Evolutionary conservation across 2,888 invertebrate species (phyloP).

Genomic region (Cetonia aurata): DNA sequence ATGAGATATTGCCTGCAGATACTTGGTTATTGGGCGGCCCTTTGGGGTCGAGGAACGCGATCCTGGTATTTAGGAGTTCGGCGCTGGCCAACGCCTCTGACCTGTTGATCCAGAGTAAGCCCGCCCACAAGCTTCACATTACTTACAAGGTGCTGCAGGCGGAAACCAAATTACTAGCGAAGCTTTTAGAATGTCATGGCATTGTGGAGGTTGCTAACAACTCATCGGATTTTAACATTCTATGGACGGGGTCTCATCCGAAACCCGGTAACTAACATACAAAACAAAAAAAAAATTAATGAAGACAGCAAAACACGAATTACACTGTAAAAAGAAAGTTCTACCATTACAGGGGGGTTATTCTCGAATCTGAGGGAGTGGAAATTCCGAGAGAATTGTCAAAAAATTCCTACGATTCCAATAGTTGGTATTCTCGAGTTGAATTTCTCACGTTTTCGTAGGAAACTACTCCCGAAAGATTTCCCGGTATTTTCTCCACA

Average conservation of each 20-base stretch:
- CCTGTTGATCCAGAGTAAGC: conserved; percentile 68
- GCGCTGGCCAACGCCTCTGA: conserved; percentile 69
- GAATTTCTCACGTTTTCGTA: no score
- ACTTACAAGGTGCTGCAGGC: conserved; percentile 84
- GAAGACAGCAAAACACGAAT: no score
- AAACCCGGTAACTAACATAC: conserved; percentile 77
- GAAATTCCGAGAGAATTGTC: no score
- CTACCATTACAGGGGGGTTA: no score
- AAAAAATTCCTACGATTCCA: no score
- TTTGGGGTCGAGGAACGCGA: conserved; percentile 73
- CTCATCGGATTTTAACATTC: conserved; percentile 82
- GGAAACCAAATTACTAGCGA: conserved; percentile 83
- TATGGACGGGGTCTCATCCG: conserved; percentile 95
- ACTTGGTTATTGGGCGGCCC: conserved; percentile 63
- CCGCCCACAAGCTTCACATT: conserved; percentile 78
- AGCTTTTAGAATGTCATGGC: conserved; percentile 83
- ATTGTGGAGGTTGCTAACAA: conserved; percentile 80
- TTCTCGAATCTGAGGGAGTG: no score
- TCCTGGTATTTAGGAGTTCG: conserved; percentile 77
- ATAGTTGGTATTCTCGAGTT: no score
- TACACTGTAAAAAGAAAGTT: no score
- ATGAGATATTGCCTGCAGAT: conserved; percentile 49
- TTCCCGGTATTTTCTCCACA: no score
- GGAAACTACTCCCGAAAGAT: no score
- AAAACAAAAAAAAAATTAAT: background rate